phyloP scores from a whole-genome alignment of 2,888 invertebrate species.

The Hymenopus coronatus region DNA sequence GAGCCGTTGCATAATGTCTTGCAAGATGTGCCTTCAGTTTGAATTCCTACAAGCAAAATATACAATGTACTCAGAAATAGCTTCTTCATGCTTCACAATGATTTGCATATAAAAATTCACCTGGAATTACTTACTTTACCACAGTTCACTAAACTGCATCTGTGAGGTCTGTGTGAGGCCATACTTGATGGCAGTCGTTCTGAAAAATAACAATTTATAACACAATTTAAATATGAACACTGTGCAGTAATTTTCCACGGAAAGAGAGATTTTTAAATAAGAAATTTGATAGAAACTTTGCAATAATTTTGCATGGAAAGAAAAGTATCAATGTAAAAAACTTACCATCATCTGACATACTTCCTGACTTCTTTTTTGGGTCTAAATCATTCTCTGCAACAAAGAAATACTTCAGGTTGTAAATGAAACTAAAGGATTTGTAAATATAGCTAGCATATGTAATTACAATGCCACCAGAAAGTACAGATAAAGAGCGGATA shows the following conservation, averaged over 20 bases:
- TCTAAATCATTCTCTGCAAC: conserved; percentile 41
- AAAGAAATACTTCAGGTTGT: conserved; percentile 11
- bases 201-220: conserved; percentile 35
- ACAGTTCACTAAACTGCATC: conserved; percentile 88
- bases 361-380: conserved; percentile 40
- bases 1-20: conserved; percentile 90
- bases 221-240: not conserved
- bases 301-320: not conserved
- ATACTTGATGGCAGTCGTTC: conserved; percentile 50
- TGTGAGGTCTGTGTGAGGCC: conserved; percentile 73
- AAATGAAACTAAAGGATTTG: not conserved
- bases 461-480: too few species aligned
- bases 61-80: not conserved
- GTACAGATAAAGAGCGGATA: too few species aligned
- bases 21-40: conserved; percentile 92
- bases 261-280: not conserved
- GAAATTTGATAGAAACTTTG: not conserved
- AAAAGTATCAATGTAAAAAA: not conserved
- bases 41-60: conserved; percentile 63
- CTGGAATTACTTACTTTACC: conserved; percentile 59
- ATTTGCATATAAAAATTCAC: not conserved
- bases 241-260: not conserved
- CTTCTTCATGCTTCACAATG: not conserved
- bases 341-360: conserved; percentile 40
- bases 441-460: too few species aligned